Evolutionary conservation across 2,888 invertebrate genomes (phyloP).

Genomic region (Drosophila ustulata): DNA sequence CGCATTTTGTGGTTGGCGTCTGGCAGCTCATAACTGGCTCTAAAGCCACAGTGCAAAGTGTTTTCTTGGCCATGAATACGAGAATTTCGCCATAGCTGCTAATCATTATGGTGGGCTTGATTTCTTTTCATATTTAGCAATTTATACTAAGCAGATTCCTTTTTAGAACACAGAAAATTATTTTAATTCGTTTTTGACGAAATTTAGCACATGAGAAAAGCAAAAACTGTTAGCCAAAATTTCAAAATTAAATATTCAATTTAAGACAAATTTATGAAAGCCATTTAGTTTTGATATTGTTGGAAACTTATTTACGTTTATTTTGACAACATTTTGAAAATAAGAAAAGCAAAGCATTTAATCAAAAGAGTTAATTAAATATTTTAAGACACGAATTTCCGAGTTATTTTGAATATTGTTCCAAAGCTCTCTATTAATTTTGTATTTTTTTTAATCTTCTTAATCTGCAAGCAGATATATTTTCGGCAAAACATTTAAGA

Average conservation of each 20-base stretch:
- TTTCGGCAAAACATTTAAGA: neutral
- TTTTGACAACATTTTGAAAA: no score
- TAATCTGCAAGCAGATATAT: neutral
- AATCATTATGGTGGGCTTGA: neutral
- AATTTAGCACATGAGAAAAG: no score
- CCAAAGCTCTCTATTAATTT: neutral
- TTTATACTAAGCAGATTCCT: no score
- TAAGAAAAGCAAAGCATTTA: no score
- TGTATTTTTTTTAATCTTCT: neutral
- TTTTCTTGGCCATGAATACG: neutral
- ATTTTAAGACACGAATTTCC: no score
- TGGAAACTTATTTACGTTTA: neutral
- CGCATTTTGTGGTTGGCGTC: conserved; percentile 2
- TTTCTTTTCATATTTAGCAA: neutral
- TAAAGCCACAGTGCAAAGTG: conserved; percentile 2
- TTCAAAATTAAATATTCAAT: no score
- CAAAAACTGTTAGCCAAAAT: no score
- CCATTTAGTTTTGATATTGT: neutral
- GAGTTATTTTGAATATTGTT: neutral
- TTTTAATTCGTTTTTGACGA: no score
- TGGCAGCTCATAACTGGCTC: neutral
- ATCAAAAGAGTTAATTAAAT: no score
- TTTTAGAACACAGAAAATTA: no score
- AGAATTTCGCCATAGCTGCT: neutral
- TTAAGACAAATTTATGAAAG: no score